Percentiles rank a stretch among this genome's conserved stretches.
These are phyloP conservation scores for Caenorhabditis japonica DNA, from an alignment of 2,888 invertebrate genomes.

Conservation along the genomic window DNA sequence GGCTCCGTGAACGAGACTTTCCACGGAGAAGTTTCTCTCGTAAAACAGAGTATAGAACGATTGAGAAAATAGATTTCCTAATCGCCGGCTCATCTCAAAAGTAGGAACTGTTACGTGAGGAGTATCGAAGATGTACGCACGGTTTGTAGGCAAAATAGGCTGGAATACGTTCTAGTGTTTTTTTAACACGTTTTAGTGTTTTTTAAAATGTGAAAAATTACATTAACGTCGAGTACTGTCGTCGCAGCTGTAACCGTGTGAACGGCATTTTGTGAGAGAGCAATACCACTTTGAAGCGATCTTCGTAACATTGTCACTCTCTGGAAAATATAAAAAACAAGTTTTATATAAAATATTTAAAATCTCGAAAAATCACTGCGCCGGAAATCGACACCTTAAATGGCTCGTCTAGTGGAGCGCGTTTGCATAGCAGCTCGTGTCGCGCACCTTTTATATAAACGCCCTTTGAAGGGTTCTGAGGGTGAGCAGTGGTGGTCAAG, in stretches of 20 bases:
- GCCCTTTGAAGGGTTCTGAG: too few relatives aligned
- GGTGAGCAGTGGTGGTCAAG: too few relatives aligned
- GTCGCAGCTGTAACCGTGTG: not conserved
- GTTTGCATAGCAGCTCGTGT: too few relatives aligned
- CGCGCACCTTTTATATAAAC: too few relatives aligned
- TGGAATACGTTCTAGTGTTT: too few relatives aligned
- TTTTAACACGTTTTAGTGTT: too few relatives aligned
- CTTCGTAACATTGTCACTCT: too few relatives aligned
- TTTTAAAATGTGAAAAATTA: not conserved
- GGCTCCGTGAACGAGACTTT: conserved; percentile 59
- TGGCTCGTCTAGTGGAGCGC: too few relatives aligned
- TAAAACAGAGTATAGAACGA: conserved; percentile 50
- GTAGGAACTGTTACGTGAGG: conserved; percentile 52
- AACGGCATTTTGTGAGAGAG: not conserved
- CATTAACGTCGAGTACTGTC: not conserved
- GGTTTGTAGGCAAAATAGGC: conserved; percentile 8
- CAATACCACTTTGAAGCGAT: too few relatives aligned
- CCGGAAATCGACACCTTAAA: too few relatives aligned
- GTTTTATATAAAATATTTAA: not conserved
- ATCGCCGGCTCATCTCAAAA: conserved; percentile 52
- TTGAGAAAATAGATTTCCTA: conserved; percentile 50
- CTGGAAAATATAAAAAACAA: not conserved
- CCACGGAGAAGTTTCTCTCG: conserved; percentile 55
- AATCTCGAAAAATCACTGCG: too few relatives aligned
- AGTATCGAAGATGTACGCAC: conserved; percentile 19